Evolutionary conservation across 2,888 invertebrate genomes (phyloP), one percentile per base, ranked within the genome.

Genomic region (Lasioglossum oenotherae): DNA sequence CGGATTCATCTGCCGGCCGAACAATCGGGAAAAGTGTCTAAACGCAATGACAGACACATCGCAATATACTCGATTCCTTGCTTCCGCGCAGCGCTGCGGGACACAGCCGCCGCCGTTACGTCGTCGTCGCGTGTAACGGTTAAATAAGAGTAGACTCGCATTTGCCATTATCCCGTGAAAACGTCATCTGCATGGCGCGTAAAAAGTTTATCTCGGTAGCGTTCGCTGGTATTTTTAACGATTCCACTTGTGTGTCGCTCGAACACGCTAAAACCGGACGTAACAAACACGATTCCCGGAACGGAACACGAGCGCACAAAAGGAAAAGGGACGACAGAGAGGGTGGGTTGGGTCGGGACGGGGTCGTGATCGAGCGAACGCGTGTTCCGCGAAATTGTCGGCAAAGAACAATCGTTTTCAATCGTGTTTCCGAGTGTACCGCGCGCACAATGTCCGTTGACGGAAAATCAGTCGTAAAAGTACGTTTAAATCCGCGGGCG

Each of bases 401-500:
- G 46, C n/a, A 19, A 46, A 69, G 77, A 77, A 46, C 73, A 79
- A 84, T 84, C 78, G 74, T 27, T 74, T 84, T 60, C 78, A 78
- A 84, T 84, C 79, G 84, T 85, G 79, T 79, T 38, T 27, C 80
- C 27, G 46, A 57, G 74, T 67, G 35, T 44, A 38, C 72, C 5
- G 41, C 31, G 46, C 31, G 69, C 31, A 74, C 81, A 67, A 87
- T 78, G 82, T 74, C 76, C 84, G 83, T 80, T 78, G 83, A 81
- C 78, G 81, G 88, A 82, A 79, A 86, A 78, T 78, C 83, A 69
- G 14, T 41, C 46, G 72, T 73, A 46, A 57, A 67, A 84, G 75
- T 84, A 87, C 79, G 87, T 88, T 90, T 88, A 89, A 88, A 88
- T 83, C 83, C 74, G 57, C 46, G 74, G 72, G 53, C 75, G 89